phyloP scores from a whole-genome alignment of 1,140 invertebrate species.

The Zaprionus gabonicus region DNA sequence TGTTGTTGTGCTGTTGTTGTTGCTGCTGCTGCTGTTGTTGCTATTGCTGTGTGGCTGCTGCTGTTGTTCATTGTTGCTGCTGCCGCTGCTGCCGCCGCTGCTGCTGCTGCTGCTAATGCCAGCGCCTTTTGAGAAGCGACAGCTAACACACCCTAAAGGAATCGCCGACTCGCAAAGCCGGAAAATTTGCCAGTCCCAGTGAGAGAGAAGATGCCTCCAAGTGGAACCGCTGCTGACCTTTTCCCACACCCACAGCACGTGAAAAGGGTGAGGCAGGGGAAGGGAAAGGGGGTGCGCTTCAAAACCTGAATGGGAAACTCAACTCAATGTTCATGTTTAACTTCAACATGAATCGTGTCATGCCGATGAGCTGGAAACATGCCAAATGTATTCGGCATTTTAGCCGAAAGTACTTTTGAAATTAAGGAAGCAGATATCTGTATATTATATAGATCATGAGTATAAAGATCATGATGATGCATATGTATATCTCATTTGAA shows the following conservation, averaged over 20 bases:
- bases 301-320: background rate
- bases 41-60: background rate
- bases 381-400: background rate
- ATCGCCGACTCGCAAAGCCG: constrained; percentile 11
- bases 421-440: too few relatives aligned
- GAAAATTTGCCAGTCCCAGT: constrained; percentile 8
- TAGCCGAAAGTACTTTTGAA: too few relatives aligned
- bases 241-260: constrained; percentile 8
- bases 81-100: background rate
- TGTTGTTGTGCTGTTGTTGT: background rate
- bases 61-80: constrained; percentile 3
- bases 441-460: too few relatives aligned
- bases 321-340: background rate
- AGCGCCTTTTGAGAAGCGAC: constrained; percentile 55
- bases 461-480: too few relatives aligned
- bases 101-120: constrained; percentile 5
- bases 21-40: background rate
- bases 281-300: too few relatives aligned
- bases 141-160: constrained; percentile 58
- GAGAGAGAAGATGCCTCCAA: constrained; percentile 16
- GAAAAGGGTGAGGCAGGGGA: too few relatives aligned
- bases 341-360: background rate
- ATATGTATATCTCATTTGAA: too few relatives aligned
- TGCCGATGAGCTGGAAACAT: background rate
- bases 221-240: constrained; percentile 28